These are phyloP conservation scores for Platyrinchus mystaceus DNA, from an alignment of 2,797 vertebrate genomes.

Conservation along the genomic window DNA sequence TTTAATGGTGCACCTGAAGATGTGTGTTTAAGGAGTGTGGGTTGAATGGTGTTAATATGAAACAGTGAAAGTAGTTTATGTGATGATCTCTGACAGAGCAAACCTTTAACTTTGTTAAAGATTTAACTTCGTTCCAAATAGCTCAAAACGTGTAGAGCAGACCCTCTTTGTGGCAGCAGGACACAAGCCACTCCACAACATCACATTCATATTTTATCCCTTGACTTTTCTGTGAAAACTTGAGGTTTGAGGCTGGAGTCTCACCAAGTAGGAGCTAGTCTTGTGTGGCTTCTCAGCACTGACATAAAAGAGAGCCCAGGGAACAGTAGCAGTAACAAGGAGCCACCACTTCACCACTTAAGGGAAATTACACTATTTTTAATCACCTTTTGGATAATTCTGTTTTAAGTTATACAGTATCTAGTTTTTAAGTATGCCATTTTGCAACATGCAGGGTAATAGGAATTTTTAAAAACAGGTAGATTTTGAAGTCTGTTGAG, in stretches of 20 bases:
- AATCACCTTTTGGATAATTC: neutral
- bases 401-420: neutral
- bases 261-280: neutral
- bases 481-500: neutral
- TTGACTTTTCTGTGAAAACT: neutral
- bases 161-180: neutral
- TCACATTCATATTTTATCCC: fast-evolving
- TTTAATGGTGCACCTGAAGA: neutral
- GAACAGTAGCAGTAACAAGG: neutral
- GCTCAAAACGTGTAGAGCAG: neutral
- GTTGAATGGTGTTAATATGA: neutral
- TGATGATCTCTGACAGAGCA: neutral
- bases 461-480: neutral
- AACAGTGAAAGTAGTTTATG: neutral
- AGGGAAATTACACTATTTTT: neutral
- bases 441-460: neutral
- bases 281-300: neutral
- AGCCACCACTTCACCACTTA: neutral
- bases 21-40: neutral
- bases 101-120: neutral
- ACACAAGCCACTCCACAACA: neutral
- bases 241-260: neutral
- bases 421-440: neutral
- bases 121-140: neutral
- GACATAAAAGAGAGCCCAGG: neutral